These are phyloP conservation scores for Mallotus villosus DNA, from an alignment of 2,797 vertebrate species.

Conservation along the genomic window DNA sequence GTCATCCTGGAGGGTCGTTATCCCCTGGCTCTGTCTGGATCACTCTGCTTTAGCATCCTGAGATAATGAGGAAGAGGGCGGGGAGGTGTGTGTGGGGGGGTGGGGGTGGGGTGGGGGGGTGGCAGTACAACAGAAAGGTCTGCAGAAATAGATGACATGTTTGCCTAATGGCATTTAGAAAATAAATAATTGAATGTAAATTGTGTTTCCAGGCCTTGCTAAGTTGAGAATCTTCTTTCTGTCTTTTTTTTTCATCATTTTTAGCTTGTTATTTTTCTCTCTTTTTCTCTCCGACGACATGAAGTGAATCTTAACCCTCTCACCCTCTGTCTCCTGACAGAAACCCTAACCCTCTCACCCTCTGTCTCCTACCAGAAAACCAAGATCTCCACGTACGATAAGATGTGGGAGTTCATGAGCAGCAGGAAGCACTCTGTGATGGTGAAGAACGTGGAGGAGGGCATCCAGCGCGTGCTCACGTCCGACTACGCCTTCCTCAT, in stretches of 20 bases:
- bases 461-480: conserved; percentile 91
- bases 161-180: conserved; percentile 36
- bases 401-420: conserved; percentile 99
- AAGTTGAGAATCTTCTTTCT: neutral
- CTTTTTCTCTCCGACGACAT: neutral
- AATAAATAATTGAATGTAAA: conserved; percentile 52
- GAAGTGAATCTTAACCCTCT: neutral
- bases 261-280: conserved; percentile 20
- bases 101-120: neutral
- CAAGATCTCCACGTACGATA: conserved; percentile 95
- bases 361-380: conserved; percentile 80
- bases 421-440: conserved; percentile 93
- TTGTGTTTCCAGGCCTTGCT: conserved; percentile 27
- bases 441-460: conserved; percentile 94
- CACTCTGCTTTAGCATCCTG: neutral
- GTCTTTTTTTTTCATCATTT: conserved; percentile 24
- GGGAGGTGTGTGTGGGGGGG: neutral
- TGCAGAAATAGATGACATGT: conserved; percentile 19
- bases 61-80: too few species aligned
- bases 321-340: neutral
- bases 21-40: too few species aligned
- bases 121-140: conserved; percentile 1
- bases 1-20: too few species aligned
- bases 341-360: neutral
- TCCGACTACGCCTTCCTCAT: conserved; percentile 97